Conservation (phyloP, 1,140 invertebrate genomes). For the Melipona quadrifasciata region DNA sequence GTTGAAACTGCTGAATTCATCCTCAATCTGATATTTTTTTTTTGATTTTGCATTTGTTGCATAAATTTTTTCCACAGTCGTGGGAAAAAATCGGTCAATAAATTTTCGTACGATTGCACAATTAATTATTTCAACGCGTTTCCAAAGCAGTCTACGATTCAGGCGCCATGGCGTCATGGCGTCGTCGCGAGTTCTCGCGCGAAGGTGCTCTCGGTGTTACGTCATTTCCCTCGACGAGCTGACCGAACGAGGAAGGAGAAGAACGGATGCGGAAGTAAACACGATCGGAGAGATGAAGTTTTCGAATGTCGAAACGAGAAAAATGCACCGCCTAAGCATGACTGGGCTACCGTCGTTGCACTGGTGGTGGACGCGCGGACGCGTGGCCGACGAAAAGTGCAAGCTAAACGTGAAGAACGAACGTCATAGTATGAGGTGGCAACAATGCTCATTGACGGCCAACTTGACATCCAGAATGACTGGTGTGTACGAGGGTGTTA, state of each 20-base stretch:
- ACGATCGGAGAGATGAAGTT: conserved; percentile 38
- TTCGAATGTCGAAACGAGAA: conserved; percentile 60
- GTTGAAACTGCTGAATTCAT: no score
- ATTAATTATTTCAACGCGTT: not conserved
- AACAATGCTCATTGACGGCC: conserved; percentile 78
- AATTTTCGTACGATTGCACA: not conserved
- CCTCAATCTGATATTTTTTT: no score
- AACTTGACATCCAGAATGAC: conserved; percentile 70
- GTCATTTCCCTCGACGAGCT: not conserved
- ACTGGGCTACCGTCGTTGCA: conserved; percentile 69
- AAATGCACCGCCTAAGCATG: conserved; percentile 79
- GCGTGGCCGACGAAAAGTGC: conserved; percentile 76
- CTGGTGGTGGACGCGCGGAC: conserved; percentile 43
- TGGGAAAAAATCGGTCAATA: no score
- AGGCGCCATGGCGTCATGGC: not conserved
- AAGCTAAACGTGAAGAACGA: conserved; percentile 76
- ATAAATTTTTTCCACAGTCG: no score
- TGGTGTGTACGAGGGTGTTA: conserved; percentile 69
- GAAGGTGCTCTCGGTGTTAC: not conserved
- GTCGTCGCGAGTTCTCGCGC: not conserved
- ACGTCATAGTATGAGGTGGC: conserved; percentile 79
- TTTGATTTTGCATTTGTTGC: no score
- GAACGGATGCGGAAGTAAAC: conserved; percentile 38
- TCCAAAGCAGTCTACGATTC: not conserved
- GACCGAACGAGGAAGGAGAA: not conserved